Evolutionary conservation across 2,113 vertebrate species (phyloP).

Genomic region (Nannospalax galili): DNA sequence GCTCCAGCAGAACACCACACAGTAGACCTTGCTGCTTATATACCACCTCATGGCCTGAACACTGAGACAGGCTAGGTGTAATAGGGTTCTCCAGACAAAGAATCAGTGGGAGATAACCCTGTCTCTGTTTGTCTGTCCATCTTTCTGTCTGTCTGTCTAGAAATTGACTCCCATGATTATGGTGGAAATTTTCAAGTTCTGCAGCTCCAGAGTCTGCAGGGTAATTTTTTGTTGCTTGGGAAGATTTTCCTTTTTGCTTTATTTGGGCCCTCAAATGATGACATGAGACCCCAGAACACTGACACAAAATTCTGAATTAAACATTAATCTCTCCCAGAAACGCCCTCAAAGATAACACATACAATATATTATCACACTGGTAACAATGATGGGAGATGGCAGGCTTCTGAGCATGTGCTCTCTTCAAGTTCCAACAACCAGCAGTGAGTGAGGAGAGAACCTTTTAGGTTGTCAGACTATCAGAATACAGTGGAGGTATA

Average conservation of each 20-base stretch:
- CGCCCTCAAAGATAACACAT: not conserved
- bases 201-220: not conserved
- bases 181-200: not conserved
- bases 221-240: not conserved
- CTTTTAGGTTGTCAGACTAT: not conserved
- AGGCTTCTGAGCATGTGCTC: not conserved
- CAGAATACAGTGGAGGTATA: not conserved
- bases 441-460: not conserved
- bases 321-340: not conserved
- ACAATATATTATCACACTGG: not conserved
- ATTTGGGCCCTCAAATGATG: not conserved
- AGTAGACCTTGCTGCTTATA: not conserved
- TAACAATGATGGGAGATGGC: not conserved
- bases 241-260: not conserved
- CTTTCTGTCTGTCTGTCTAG: not conserved
- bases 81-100: not conserved
- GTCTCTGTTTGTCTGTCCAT: not conserved
- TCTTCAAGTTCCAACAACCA: not conserved
- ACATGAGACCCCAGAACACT: not conserved
- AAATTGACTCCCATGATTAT: not conserved
- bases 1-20: not conserved
- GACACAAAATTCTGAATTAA: not conserved
- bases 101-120: not conserved
- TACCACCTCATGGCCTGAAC: not conserved
- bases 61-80: not conserved